These are phyloP conservation scores for Hippopotamus amphibius DNA, from an alignment of 2,113 vertebrate genomes.

Conservation along the genomic window DNA sequence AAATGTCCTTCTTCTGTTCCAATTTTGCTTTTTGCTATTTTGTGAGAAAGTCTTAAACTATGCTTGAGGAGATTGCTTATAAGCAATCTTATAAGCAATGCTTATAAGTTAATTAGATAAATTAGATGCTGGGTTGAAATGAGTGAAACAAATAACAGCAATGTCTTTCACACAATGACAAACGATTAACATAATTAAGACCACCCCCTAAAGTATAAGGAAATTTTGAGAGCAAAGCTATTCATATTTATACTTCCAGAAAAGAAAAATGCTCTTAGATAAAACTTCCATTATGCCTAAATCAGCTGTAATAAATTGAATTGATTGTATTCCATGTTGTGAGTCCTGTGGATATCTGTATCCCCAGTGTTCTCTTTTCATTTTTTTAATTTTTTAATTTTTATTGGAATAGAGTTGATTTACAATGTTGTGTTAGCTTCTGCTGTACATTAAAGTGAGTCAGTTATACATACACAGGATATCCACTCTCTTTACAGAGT, in stretches of 20 bases:
- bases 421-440: no score
- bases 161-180: neutral
- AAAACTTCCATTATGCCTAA: neutral
- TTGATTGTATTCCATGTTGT: neutral
- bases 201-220: neutral
- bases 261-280: neutral
- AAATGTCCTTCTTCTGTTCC: neutral
- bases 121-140: neutral
- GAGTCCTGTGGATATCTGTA: neutral
- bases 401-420: no score
- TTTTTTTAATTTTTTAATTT: no score
- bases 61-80: neutral
- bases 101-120: neutral
- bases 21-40: neutral
- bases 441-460: no score
- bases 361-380: neutral
- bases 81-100: no score
- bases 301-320: neutral
- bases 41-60: neutral
- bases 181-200: neutral
- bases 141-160: neutral
- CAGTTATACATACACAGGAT: no score
- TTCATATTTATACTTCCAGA: neutral
- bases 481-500: no score
- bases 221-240: neutral